Conservation (phyloP, 2,888 invertebrate species). For the Osmoderma eremita region DNA sequence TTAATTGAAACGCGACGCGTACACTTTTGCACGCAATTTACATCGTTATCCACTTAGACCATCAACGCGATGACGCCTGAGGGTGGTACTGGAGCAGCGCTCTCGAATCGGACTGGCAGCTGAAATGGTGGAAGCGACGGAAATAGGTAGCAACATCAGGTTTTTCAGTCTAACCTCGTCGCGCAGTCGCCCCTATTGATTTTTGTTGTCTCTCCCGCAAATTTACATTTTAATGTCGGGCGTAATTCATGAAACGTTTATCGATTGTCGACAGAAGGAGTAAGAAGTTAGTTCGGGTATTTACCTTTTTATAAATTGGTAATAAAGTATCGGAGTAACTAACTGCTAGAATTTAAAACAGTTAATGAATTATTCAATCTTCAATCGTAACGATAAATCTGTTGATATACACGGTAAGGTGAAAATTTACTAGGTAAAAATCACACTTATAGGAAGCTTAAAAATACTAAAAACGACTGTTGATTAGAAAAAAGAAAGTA, state of each 20-base stretch:
- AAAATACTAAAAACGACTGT: too few species aligned
- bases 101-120: not conserved
- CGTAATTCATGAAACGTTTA: constrained; percentile 6
- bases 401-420: too few species aligned
- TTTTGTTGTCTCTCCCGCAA: not conserved
- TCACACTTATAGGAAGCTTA: too few species aligned
- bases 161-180: not conserved
- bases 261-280: not conserved
- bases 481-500: too few species aligned
- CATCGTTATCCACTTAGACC: constrained; percentile 2
- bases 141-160: not conserved
- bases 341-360: too few species aligned
- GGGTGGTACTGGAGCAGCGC: not conserved
- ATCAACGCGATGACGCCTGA: not conserved
- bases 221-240: constrained; percentile 5
- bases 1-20: not conserved
- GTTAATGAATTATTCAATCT: too few species aligned
- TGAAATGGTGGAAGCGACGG: constrained; percentile 21
- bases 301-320: too few species aligned
- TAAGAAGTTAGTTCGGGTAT: too few species aligned
- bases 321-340: too few species aligned
- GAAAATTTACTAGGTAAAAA: too few species aligned
- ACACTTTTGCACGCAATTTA: constrained; percentile 10
- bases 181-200: constrained; percentile 8
- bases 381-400: too few species aligned